A percentile compares a stretch with the other conserved stretches of the same genome.
These are phyloP conservation scores for Chascanopsetta lugubris DNA, from an alignment of 2,113 vertebrate genomes.

Conservation along the genomic window DNA sequence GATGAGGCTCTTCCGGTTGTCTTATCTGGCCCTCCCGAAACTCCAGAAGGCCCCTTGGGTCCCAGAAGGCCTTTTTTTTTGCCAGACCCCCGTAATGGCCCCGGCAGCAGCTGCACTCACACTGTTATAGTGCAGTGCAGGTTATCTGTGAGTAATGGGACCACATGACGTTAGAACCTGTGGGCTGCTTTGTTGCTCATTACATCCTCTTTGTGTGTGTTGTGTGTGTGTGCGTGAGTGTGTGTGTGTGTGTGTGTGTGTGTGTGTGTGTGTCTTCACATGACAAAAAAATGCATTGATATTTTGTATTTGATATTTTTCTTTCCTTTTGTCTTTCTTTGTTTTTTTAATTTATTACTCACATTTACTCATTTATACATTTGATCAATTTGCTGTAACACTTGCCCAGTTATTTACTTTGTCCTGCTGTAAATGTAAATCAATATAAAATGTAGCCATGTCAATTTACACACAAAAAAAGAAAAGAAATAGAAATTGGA, in stretches of 20 bases:
- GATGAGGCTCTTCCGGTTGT: slow-evolving; percentile 45
- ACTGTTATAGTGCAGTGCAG: neutral
- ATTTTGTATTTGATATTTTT: too few relatives aligned
- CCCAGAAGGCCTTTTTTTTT: slow-evolving; percentile 37
- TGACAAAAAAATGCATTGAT: too few relatives aligned
- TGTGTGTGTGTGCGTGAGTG: neutral
- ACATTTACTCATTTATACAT: too few relatives aligned
- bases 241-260: too few relatives aligned
- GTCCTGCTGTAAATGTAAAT: too few relatives aligned
- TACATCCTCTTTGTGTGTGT: neutral
- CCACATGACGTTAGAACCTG: neutral
- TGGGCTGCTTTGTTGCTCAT: neutral
- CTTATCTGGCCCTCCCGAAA: slow-evolving; percentile 48
- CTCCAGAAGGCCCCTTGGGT: slow-evolving; percentile 43
- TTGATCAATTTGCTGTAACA: too few relatives aligned
- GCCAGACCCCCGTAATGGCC: slow-evolving; percentile 39
- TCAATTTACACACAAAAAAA: too few relatives aligned
- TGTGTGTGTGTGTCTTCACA: too few relatives aligned
- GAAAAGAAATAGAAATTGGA: too few relatives aligned
- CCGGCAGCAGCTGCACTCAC: slow-evolving; percentile 7
- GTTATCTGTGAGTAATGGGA: slow-evolving; percentile 3
- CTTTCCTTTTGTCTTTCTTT: neutral
- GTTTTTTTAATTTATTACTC: too few relatives aligned
- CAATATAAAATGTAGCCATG: too few relatives aligned
- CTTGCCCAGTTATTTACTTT: too few relatives aligned